Conservation (phyloP, 2,797 vertebrate genomes). For the Pangasius sanitwongsei region DNA sequence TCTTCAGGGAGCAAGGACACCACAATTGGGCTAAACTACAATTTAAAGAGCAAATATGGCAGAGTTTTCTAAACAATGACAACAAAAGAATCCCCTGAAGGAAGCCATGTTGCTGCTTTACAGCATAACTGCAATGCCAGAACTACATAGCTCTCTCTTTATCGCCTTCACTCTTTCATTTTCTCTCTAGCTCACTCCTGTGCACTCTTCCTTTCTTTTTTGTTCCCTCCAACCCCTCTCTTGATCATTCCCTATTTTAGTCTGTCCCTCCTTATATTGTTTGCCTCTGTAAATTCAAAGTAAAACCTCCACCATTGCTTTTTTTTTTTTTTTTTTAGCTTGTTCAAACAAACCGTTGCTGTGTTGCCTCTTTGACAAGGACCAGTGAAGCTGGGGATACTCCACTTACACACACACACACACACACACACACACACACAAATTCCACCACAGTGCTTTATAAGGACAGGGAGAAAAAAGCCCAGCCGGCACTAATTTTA, state of each 20-base stretch:
- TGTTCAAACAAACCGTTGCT: conserved; percentile 47
- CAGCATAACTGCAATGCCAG: conserved; percentile 23
- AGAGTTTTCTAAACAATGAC: conserved; percentile 34
- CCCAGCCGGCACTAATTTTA: conserved; percentile 75
- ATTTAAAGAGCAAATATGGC: conserved; percentile 37
- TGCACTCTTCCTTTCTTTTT: conserved; percentile 7
- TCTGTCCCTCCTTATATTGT: conserved; percentile 5
- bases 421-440: conserved; percentile 62
- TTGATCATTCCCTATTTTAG: conserved; percentile 70
- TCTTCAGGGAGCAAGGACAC: conserved; percentile 12
- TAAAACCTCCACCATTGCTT: background rate
- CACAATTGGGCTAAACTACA: background rate
- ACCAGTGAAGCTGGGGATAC: conserved; percentile 66
- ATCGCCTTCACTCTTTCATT: background rate
- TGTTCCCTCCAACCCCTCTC: background rate
- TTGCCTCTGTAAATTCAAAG: conserved; percentile 47
- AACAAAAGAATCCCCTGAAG: conserved; percentile 44
- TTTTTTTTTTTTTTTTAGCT: background rate
- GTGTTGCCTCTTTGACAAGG: conserved; percentile 54
- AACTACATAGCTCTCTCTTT: conserved; percentile 14
- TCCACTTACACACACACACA: conserved; percentile 57
- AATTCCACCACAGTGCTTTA: conserved; percentile 78
- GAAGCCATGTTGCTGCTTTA: conserved; percentile 43
- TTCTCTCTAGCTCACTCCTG: conserved; percentile 9
- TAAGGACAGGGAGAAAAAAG: conserved; percentile 76